Conservation (phyloP, 2,113 vertebrate species). For the Casuarius casuarius region DNA sequence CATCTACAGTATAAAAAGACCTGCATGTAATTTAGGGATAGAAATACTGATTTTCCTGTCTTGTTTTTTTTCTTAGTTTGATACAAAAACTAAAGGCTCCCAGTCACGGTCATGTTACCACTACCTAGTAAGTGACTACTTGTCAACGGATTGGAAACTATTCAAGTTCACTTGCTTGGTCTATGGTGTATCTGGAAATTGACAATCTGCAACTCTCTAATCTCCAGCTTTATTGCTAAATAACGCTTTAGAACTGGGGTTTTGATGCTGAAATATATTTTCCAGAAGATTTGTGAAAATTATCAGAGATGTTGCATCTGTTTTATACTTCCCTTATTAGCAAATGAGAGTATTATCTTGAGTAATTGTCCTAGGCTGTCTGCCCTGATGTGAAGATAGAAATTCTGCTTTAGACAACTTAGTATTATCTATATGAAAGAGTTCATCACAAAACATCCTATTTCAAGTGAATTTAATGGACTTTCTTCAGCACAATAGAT, state of each 20-base stretch:
- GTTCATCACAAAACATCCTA: background rate
- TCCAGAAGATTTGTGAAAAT: background rate
- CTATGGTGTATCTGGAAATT: background rate
- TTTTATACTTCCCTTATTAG: background rate
- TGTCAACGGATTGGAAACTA: background rate
- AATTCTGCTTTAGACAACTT: background rate
- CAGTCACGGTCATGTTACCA: rapidly evolving
- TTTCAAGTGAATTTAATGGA: background rate
- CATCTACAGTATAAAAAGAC: background rate
- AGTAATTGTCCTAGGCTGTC: background rate
- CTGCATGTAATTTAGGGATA: background rate
- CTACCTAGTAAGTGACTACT: background rate
- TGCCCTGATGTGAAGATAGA: background rate
- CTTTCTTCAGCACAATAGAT: background rate
- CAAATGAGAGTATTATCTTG: background rate
- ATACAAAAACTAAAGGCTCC: background rate
- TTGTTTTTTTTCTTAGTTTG: background rate
- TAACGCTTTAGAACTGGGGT: background rate
- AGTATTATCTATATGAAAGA: background rate
- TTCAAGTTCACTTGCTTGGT: background rate
- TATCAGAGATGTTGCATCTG: background rate
- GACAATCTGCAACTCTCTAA: background rate
- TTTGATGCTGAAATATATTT: background rate
- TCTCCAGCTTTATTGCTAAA: background rate
- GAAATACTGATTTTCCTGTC: background rate